These are phyloP conservation scores for Acanthurus tractus DNA, from an alignment of 2,797 vertebrate species.

Conservation along the genomic window DNA sequence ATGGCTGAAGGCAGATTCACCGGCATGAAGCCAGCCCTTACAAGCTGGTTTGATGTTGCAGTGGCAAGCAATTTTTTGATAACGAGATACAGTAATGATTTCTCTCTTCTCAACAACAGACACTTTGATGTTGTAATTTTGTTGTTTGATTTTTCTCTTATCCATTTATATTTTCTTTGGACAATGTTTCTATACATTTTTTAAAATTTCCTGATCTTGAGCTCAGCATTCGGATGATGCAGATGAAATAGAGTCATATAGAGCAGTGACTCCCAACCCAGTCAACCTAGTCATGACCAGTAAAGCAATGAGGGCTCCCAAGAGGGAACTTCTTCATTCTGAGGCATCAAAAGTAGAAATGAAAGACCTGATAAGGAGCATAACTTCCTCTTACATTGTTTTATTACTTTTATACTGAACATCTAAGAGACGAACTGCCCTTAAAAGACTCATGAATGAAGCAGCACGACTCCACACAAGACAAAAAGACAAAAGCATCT, in stretches of 20 bases:
- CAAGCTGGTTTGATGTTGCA: constrained; percentile 74
- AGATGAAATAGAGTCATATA: not conserved
- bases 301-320: not conserved
- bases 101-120: constrained; percentile 28
- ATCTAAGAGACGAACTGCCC: not conserved
- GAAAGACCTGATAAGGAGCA: not conserved
- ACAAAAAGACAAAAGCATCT: not conserved
- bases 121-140: constrained; percentile 23
- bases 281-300: no score
- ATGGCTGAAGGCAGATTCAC: constrained; percentile 77
- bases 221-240: not conserved
- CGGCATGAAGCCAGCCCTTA: constrained; percentile 68
- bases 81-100: constrained; percentile 38
- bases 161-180: not conserved
- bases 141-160: not conserved
- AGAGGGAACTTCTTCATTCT: not conserved
- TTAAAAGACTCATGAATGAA: not conserved
- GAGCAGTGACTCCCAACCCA: not conserved
- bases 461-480: not conserved
- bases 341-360: not conserved
- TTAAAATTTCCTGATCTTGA: not conserved
- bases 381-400: not conserved
- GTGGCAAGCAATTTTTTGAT: constrained; percentile 57
- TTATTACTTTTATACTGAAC: not conserved
- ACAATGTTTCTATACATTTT: not conserved